Percentiles rank a stretch among this genome's conserved stretches.
These are phyloP conservation scores for Pterois miles DNA, from an alignment of 2,797 vertebrate species.

Conservation along the genomic window DNA sequence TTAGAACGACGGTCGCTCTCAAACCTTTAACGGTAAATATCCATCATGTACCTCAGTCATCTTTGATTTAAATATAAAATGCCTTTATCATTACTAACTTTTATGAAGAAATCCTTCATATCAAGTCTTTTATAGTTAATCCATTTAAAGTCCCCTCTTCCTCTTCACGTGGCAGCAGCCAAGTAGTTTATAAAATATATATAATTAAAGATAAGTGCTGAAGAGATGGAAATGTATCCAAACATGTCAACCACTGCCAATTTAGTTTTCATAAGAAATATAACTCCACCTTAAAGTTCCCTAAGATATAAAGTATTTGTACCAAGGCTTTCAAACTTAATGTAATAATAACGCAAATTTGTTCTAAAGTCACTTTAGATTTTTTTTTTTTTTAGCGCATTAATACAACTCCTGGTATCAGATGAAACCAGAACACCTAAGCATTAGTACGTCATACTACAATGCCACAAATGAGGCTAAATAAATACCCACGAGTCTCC, in stretches of 20 bases:
- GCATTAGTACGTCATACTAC: too few relatives aligned
- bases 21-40: not conserved
- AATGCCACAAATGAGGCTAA: too few relatives aligned
- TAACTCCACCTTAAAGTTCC: not conserved
- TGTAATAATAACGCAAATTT: too few relatives aligned
- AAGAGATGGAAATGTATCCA: not conserved
- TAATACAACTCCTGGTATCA: too few relatives aligned
- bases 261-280: not conserved
- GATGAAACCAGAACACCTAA: too few relatives aligned
- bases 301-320: not conserved
- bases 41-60: not conserved
- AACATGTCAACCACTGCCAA: not conserved
- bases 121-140: not conserved
- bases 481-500: too few relatives aligned
- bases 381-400: too few relatives aligned
- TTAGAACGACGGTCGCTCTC: constrained; percentile 35
- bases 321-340: too few relatives aligned
- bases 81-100: not conserved
- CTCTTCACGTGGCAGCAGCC: not conserved
- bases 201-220: not conserved
- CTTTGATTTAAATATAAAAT: not conserved
- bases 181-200: not conserved
- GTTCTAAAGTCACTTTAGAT: too few relatives aligned
- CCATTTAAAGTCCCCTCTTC: not conserved
- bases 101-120: not conserved